Evolutionary conservation across 2,113 vertebrate species (phyloP), one percentile per base, ranked within the genome.

Genomic region (Antennarius striatus): DNA sequence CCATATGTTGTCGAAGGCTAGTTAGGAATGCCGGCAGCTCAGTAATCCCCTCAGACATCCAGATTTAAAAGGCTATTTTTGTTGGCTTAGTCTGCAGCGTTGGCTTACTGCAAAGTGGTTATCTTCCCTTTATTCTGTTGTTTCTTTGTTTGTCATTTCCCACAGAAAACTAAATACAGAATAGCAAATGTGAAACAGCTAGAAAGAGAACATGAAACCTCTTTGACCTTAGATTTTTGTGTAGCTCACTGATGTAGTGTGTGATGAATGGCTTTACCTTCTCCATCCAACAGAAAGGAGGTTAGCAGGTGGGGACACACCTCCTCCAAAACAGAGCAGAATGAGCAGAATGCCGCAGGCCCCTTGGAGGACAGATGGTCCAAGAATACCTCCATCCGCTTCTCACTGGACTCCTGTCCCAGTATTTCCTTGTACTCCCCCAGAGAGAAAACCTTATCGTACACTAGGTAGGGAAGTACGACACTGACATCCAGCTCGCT

Each of bases 311-410:
- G 93, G 76, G 96, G 96, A 77, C 90, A 94, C 81, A 95, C 91
- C 73, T 96, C 94, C 71, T 98, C 95, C 92, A 96, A 87, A 65
- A 95, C 78, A 10, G 91, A 93, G 84, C 93, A 97, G 88, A 97
- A 96, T 15, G 90, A 90, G 59, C 86, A 93, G 86, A 96, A 94
- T 22, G 93, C 95, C 45, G 68, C 51, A 3, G 95, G 94, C 47
- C 93, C 95, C 91, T 96, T 98, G 5, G 82, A 82, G 62, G 86
- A 89, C 50, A 98, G 93, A 77, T 90, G 92, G 81, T 95, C 92
- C 84, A 98, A 72, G 71, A 97, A 95, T 57, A 90, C 82, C 17
- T 95, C 94, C 0, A 92, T 90, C 74, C 87, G 89, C 67, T 91
- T 91, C 65, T 73, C 81, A 60, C 53, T 86, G 83, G 93, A 85